Conservation (phyloP, 2,797 vertebrate species). For the Crax fasciolata region DNA sequence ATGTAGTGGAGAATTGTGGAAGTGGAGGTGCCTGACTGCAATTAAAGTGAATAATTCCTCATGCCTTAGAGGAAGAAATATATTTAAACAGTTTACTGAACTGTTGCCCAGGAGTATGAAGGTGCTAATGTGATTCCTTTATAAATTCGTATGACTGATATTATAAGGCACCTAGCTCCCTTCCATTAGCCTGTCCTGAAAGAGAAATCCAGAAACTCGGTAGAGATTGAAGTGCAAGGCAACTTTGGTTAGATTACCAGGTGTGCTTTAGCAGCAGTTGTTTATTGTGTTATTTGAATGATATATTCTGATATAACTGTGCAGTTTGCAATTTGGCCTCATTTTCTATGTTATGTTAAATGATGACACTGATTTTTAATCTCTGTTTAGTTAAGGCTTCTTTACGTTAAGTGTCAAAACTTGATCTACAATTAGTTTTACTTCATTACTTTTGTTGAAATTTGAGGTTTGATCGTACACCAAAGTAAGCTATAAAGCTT, state of each 20-base stretch:
- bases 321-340: background rate
- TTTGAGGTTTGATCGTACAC: background rate
- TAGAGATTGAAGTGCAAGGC: background rate
- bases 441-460: background rate
- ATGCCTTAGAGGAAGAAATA: background rate
- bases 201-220: background rate
- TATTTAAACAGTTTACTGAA: background rate
- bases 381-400: background rate
- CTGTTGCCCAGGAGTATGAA: background rate
- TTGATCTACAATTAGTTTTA: background rate
- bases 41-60: background rate
- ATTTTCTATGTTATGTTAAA: background rate
- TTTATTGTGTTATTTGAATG: background rate
- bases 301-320: background rate
- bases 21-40: background rate
- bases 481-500: background rate
- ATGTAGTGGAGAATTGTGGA: background rate
- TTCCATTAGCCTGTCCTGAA: background rate
- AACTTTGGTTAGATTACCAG: background rate
- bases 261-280: background rate
- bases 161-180: fast-evolving
- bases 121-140: background rate
- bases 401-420: background rate
- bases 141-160: background rate
- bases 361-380: background rate